Evolutionary conservation across 2,888 invertebrate genomes (phyloP).

Genomic region (Melipona bicolor): DNA sequence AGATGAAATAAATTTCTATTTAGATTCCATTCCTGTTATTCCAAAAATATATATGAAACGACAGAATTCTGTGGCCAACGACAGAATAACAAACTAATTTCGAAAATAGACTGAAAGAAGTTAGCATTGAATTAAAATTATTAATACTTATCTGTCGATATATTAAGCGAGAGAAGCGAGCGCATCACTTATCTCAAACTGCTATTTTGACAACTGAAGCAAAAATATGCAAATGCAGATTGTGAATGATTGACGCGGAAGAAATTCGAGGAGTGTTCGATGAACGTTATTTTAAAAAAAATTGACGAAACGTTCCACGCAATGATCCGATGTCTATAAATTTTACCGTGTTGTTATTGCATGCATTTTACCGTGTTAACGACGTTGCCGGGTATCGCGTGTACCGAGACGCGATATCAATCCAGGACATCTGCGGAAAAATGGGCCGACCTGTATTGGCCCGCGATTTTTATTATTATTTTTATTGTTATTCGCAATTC

Average conservation of each 20-base stretch:
- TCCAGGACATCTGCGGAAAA: slow-evolving; percentile 39
- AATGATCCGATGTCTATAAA: slow-evolving; percentile 10
- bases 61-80: too few species aligned
- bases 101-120: too few species aligned
- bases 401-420: slow-evolving; percentile 32
- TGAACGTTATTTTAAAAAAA: background rate
- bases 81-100: too few species aligned
- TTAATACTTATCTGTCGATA: too few species aligned
- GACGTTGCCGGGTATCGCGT: slow-evolving; percentile 28
- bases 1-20: too few species aligned
- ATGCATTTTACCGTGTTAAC: slow-evolving; percentile 6
- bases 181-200: too few species aligned
- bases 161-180: too few species aligned
- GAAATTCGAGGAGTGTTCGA: background rate
- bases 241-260: background rate
- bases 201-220: background rate
- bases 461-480: slow-evolving; percentile 42
- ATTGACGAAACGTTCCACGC: slow-evolving; percentile 12
- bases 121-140: too few species aligned
- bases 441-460: slow-evolving; percentile 2
- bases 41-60: too few species aligned
- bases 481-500: slow-evolving; percentile 34
- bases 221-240: background rate
- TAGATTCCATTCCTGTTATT: too few species aligned
- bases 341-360: background rate